Conservation (phyloP, 2,888 invertebrate species). For the Aphodius sticticus region DNA sequence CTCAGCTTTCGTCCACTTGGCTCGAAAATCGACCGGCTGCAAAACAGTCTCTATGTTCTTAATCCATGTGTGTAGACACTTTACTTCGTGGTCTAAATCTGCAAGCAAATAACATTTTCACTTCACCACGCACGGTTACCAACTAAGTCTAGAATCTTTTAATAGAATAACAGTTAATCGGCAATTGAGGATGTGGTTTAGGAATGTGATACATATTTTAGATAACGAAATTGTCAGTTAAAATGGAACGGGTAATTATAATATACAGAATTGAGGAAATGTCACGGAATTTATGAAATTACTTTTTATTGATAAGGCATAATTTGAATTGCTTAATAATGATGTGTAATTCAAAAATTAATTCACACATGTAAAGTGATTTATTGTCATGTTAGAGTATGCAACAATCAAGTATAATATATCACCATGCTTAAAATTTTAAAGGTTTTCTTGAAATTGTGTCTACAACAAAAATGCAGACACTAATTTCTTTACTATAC, state of each 20-base stretch:
- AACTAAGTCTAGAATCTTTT: constrained; percentile 21
- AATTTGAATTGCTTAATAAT: no score
- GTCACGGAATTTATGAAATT: no score
- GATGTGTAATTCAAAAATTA: no score
- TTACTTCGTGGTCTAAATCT: constrained; percentile 81
- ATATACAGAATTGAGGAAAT: no score
- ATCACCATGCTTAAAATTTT: no score
- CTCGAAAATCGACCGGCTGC: constrained; percentile 75
- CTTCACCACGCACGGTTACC: constrained; percentile 7
- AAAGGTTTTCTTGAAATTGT: no score
- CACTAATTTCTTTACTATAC: no score
- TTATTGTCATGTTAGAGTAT: no score
- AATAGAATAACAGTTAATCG: constrained; percentile 26
- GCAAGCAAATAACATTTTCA: constrained; percentile 44
- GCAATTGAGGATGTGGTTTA: not conserved
- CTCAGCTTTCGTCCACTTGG: constrained; percentile 75
- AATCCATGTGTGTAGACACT: constrained; percentile 84
- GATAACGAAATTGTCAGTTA: not conserved
- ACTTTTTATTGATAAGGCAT: no score
- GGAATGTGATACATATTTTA: not conserved
- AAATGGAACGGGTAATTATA: not conserved
- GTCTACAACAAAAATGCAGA: no score
- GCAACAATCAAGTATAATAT: no score
- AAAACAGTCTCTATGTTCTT: constrained; percentile 85
- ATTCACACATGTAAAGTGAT: no score